Percentiles rank a stretch among this genome's conserved stretches.
These are phyloP conservation scores for Macrosiphum euphorbiae DNA, from an alignment of 2,888 invertebrate species.

Conservation along the genomic window DNA sequence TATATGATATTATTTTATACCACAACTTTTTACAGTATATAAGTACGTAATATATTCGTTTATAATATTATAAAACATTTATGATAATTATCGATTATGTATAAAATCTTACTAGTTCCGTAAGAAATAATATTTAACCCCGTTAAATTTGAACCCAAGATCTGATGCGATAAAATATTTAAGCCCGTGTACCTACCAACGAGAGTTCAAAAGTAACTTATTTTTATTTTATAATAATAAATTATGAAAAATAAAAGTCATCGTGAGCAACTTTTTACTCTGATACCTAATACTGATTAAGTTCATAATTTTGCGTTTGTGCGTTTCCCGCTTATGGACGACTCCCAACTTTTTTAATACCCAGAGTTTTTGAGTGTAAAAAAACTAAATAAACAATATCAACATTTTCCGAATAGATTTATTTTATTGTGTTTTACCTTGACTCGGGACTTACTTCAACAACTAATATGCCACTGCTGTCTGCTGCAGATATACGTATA, in stretches of 20 bases:
- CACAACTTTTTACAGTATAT: not conserved
- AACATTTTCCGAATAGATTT: not conserved
- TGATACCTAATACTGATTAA: conserved; percentile 8
- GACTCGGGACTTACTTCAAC: not conserved
- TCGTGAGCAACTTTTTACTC: conserved; percentile 2
- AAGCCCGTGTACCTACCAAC: not conserved
- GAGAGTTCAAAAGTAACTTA: not conserved
- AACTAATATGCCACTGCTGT: not conserved
- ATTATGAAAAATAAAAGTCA: not conserved
- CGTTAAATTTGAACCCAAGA: not conserved
- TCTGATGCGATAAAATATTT: not conserved
- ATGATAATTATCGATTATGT: not conserved
- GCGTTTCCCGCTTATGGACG: not conserved
- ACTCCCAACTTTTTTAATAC: not conserved
- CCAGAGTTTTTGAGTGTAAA: not conserved
- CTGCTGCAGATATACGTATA: not conserved
- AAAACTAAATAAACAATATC: not conserved
- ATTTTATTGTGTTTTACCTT: not conserved
- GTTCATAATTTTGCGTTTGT: conserved; percentile 10
- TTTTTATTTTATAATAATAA: conserved; percentile 5
- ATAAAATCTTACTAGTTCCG: not conserved
- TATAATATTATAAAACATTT: no score
- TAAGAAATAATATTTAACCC: not conserved
- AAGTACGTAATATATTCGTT: not conserved
- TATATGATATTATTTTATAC: not conserved